Evolutionary conservation across 2,113 vertebrate species (phyloP).

Genomic region (Odontophorus gujanensis): DNA sequence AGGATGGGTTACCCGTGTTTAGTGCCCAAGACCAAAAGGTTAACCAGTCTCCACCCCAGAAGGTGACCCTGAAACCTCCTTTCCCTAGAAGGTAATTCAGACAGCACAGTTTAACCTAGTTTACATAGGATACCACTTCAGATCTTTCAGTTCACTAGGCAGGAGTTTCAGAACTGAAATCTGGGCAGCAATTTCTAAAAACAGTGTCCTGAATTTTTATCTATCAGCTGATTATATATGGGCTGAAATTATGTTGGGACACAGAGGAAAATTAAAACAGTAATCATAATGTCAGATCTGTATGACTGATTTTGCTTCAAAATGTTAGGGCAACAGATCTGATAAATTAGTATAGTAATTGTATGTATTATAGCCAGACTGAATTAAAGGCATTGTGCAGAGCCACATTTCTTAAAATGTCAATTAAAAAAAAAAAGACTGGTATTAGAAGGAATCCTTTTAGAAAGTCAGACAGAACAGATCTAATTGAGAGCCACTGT

Average conservation of each 20-base stretch:
- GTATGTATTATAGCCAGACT: neutral
- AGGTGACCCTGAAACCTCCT: neutral
- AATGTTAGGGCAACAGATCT: neutral
- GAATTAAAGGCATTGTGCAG: neutral
- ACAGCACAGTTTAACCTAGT: neutral
- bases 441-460: neutral
- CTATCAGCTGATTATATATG: constrained; percentile 13
- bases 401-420: neutral
- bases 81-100: constrained; percentile 2
- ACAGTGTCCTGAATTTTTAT: constrained; percentile 43
- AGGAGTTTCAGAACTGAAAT: constrained; percentile 25
- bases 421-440: neutral
- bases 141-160: constrained; percentile 1
- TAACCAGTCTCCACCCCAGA: neutral
- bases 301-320: neutral
- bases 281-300: constrained; percentile 27
- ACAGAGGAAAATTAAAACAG: constrained; percentile 26
- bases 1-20: neutral
- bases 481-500: neutral
- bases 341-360: neutral
- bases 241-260: constrained; percentile 20
- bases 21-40: neutral
- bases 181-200: constrained; percentile 35
- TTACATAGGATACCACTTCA: constrained; percentile 8
- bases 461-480: neutral